Base-by-base conservation (phyloP, 2,888 invertebrate genomes). In the Celastrina argiolus region DNA sequence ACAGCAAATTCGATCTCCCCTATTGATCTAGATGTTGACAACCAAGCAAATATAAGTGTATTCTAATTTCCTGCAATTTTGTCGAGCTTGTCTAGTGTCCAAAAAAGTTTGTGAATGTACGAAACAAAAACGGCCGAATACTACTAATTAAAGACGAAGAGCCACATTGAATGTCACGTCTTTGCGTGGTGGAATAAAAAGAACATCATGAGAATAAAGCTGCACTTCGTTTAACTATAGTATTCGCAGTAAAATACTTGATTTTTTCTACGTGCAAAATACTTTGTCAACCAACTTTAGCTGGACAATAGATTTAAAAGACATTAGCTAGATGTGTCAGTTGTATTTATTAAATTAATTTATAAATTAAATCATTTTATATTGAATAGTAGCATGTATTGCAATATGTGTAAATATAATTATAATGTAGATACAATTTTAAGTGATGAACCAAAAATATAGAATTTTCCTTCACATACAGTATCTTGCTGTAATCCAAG, bases 331-430 rank as follows among this genome's bases (percentile, higher is more conserved):
- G 14, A 26, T 22, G 36, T 34, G 12, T 59, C 34, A 18, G 16
- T 34, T 61, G 61, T 61, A 61, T 61, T 61, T 61, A 61, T 61
- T 39, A 22, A 39, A 61, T 36, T 61, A 18, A 61, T 61, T 61
- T 61, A 39, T 61, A 39, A 61, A 36, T 36, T 12, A 61, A 61
- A 61, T 22, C 61, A 61, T 39, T 61, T 61, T 61, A 61, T 18
- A 61, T 61, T 39, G 12, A 61, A 36, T 61, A 61, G 16, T 18
- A 34, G 34, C 16, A 34, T 59, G 16, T 59, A 59, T 34, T 34
- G 61, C 36, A 5, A 36, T 36, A 39, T 39, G 12, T 61, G 61
- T 61, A 61, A 61, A 61, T 61, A 61, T 22, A 12, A 26, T 22
- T 26, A 61, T 22, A 6, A 56, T 34, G 18, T 61, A 61, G 34